Conservation (phyloP, 2,797 vertebrate genomes). For the Brotula barbata region DNA sequence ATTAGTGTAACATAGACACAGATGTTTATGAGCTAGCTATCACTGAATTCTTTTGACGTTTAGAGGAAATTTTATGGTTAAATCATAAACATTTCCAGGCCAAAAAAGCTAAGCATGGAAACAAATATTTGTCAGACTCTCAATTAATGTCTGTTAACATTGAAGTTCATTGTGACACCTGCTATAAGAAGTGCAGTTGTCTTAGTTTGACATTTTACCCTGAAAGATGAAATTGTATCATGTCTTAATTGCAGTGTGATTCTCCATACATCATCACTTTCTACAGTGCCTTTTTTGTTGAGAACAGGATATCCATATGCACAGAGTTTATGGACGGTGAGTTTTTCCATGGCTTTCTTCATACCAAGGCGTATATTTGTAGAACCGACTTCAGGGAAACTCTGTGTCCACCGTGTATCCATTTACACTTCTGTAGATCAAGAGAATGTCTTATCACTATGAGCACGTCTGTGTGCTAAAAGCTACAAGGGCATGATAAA, state of each 20-base stretch:
- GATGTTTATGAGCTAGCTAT: too few species aligned
- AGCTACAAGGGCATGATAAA: slow-evolving; percentile 77
- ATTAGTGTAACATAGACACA: slow-evolving; percentile 4
- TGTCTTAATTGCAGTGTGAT: slow-evolving; percentile 86
- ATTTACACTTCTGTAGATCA: slow-evolving; percentile 76
- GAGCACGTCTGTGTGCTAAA: slow-evolving; percentile 72
- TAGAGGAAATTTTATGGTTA: too few species aligned
- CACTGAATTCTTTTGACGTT: too few species aligned
- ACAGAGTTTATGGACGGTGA: slow-evolving; percentile 99
- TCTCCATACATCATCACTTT: slow-evolving; percentile 99
- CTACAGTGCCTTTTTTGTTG: slow-evolving; percentile 98
- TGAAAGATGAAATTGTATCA: slow-evolving; percentile 12
- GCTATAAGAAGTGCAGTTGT: not conserved
- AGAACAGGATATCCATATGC: slow-evolving; percentile 98
- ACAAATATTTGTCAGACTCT: too few species aligned
- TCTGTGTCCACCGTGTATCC: slow-evolving; percentile 50
- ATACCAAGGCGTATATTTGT: slow-evolving; percentile 21
- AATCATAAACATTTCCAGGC: too few species aligned
- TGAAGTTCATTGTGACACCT: not conserved
- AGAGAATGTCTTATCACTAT: slow-evolving; percentile 53
- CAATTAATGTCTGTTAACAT: too few species aligned
- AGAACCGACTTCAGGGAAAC: slow-evolving; percentile 35
- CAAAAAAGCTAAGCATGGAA: too few species aligned
- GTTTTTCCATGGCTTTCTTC: slow-evolving; percentile 61
- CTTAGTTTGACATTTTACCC: slow-evolving; percentile 1